Percentiles rank a stretch among this genome's conserved stretches.
phyloP scores from a whole-genome alignment of 2,113 vertebrate genomes.

The Todiramphus saurophagus region DNA sequence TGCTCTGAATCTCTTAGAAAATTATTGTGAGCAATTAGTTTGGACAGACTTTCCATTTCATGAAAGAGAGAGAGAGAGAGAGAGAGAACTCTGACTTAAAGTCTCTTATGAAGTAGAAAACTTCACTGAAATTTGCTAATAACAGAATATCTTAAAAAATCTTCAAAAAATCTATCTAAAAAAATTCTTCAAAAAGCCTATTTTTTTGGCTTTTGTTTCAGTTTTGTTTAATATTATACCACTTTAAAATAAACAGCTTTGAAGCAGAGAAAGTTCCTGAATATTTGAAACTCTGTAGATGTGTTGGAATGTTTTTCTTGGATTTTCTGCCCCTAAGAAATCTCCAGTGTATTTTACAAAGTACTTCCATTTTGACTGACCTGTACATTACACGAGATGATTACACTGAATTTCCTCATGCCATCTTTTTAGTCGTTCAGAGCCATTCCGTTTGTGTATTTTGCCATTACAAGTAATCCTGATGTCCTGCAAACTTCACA shows the following conservation, averaged over 20 bases:
- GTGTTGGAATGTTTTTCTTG: not conserved
- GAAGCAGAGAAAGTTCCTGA: not conserved
- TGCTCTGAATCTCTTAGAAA: fast-evolving
- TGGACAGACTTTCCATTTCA: not conserved
- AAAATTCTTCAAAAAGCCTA: not conserved
- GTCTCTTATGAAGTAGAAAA: not conserved
- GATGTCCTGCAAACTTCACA: not conserved
- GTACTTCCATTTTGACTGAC: not conserved
- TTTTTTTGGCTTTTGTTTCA: not conserved
- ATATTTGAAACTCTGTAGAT: not conserved
- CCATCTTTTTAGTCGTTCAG: not conserved
- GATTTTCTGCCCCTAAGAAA: not conserved
- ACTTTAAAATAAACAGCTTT: not conserved
- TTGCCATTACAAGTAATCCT: not conserved
- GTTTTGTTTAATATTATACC: not conserved
- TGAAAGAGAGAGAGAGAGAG: not conserved
- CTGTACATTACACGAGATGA: not conserved
- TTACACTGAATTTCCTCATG: not conserved
- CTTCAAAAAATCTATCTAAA: not conserved
- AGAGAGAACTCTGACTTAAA: not conserved
- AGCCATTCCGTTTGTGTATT: not conserved
- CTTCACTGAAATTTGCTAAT: not conserved
- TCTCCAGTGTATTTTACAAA: not conserved
- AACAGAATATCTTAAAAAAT: not conserved
- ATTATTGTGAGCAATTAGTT: not conserved